Evolutionary conservation across 2,888 invertebrate species (phyloP).

Genomic region (Polymixis flavicincta): DNA sequence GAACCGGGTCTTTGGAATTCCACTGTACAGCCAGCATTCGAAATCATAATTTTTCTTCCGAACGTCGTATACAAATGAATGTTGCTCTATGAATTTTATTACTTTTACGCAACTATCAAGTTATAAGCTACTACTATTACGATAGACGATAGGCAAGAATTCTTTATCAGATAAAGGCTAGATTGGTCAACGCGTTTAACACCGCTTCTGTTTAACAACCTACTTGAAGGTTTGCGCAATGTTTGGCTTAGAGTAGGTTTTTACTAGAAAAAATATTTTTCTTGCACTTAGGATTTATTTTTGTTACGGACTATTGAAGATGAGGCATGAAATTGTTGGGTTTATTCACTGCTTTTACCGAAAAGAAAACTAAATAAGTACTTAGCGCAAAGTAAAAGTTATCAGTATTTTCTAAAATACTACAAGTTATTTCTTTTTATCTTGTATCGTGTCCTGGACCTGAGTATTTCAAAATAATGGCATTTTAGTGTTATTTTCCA

Average conservation of each 20-base stretch:
- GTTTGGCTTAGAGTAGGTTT: conserved; percentile 11
- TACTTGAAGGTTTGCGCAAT: conserved; percentile 53
- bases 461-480: not conserved
- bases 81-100: conserved; percentile 39
- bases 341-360: conserved; percentile 3
- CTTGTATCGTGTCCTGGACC: not conserved
- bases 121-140: conserved; percentile 27
- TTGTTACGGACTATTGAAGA: conserved; percentile 17
- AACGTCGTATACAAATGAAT: conserved; percentile 17
- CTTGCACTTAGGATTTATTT: conserved; percentile 23
- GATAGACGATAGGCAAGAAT: conserved; percentile 42
- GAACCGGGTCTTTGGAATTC: conserved; percentile 1
- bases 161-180: conserved; percentile 57
- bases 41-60: conserved; percentile 19
- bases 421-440: not conserved
- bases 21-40: not conserved
- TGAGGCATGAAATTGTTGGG: conserved; percentile 25
- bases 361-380: not conserved
- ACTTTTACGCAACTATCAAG: conserved; percentile 38
- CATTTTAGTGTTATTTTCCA: not conserved
- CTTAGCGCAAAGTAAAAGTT: not conserved
- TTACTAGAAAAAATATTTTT: conserved; percentile 31
- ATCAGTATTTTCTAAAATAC: not conserved
- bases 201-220: conserved; percentile 52
- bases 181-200: conserved; percentile 54